phyloP scores from a whole-genome alignment of 2,113 vertebrate genomes.

The Pelecanoides urinatrix region DNA sequence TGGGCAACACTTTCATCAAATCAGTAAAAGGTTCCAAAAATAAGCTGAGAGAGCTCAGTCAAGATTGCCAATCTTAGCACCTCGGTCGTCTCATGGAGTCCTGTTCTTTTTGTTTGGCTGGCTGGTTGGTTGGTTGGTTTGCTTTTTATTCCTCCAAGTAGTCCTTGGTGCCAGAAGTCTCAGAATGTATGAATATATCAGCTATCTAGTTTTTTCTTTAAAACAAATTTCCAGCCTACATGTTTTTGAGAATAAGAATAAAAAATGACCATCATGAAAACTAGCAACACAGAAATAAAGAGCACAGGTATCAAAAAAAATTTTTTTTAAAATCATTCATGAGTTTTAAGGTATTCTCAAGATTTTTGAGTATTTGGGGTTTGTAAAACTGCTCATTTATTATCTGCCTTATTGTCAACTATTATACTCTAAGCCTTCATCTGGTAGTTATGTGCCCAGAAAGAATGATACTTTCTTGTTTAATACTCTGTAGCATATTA shows the following conservation, averaged over 20 bases:
- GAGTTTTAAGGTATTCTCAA: neutral
- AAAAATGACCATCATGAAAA: neutral
- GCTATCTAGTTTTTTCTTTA: neutral
- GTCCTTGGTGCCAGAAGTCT: neutral
- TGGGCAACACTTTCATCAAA: neutral
- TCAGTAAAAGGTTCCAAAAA: neutral
- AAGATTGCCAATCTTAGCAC: neutral
- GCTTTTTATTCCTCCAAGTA: neutral
- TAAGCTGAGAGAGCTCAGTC: neutral
- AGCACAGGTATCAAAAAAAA: neutral
- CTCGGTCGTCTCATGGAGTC: neutral
- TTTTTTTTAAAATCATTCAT: neutral
- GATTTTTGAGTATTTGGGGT: neutral
- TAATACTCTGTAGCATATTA: neutral
- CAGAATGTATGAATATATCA: neutral
- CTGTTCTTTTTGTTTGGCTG: neutral
- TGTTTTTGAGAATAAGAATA: neutral
- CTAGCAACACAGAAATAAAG: neutral
- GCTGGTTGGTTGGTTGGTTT: neutral
- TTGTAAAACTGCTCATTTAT: neutral
- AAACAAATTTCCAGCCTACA: neutral
- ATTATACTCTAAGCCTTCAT: neutral
- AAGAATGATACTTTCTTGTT: neutral
- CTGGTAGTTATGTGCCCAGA: neutral
- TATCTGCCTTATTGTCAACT: neutral